phyloP scores from a whole-genome alignment of 2,113 vertebrate genomes.

The Cricetomys ansorgei region DNA sequence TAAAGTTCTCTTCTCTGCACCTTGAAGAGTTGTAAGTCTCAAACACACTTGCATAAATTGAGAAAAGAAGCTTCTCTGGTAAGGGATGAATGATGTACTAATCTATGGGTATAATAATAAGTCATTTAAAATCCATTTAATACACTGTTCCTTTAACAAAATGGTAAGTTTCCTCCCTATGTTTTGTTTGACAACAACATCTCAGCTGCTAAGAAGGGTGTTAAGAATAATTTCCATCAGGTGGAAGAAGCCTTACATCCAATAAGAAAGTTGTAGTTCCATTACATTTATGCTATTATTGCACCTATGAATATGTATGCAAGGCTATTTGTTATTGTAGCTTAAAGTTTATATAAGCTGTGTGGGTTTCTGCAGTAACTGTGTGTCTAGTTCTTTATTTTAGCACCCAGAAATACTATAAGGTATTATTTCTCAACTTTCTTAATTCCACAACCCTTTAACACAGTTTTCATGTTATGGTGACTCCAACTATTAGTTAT shows the following conservation, averaged over 20 bases:
- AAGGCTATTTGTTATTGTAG: not conserved
- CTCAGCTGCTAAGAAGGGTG: not conserved
- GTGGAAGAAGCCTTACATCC: not conserved
- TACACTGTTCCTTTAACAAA: not conserved
- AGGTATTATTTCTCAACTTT: too few species aligned
- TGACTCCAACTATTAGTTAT: too few species aligned
- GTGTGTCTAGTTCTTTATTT: not conserved
- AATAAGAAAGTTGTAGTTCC: not conserved
- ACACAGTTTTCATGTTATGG: too few species aligned
- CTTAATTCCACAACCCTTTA: too few species aligned
- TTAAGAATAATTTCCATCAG: not conserved
- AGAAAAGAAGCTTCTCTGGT: too few species aligned
- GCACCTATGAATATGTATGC: not conserved
- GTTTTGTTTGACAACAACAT: not conserved
- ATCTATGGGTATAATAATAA: too few species aligned
- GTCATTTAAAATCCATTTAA: not conserved
- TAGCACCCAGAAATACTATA: too few species aligned
- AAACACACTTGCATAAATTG: too few species aligned
- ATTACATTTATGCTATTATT: not conserved
- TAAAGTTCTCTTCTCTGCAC: too few species aligned
- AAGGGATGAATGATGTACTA: too few species aligned
- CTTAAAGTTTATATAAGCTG: not conserved
- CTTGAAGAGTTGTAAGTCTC: too few species aligned
- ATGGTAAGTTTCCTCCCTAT: not conserved
- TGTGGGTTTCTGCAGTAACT: not conserved